These are phyloP conservation scores for Sinopyrophorus schimmeli DNA, from an alignment of 2,888 invertebrate genomes.

Conservation along the genomic window DNA sequence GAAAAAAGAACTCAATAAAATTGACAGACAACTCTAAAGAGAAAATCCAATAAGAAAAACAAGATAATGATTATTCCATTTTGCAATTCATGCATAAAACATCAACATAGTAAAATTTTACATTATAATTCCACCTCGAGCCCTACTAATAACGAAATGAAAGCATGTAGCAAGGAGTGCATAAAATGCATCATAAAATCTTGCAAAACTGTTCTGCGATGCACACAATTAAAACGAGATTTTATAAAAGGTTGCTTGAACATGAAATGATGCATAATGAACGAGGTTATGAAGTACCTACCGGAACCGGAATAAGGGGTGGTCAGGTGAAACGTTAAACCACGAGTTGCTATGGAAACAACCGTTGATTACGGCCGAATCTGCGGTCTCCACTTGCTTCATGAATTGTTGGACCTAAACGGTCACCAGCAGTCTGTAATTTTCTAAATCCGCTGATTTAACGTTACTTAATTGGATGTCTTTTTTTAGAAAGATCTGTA, in stretches of 20 bases:
- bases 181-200: slow-evolving; percentile 34
- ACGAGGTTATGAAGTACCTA: slow-evolving; percentile 44
- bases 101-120: slow-evolving; percentile 15
- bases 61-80: no score
- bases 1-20: no score
- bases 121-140: slow-evolving; percentile 22
- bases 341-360: slow-evolving; percentile 43
- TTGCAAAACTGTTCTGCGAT: slow-evolving; percentile 33
- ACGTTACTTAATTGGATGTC: slow-evolving; percentile 16
- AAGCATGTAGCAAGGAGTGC: slow-evolving; percentile 24
- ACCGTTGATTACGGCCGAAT: slow-evolving; percentile 42
- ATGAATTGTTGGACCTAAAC: slow-evolving; percentile 36
- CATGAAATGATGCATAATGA: slow-evolving; percentile 44
- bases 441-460: slow-evolving; percentile 26
- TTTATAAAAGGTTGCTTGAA: slow-evolving; percentile 42
- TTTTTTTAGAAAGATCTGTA: slow-evolving; percentile 3
- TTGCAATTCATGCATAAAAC: slow-evolving; percentile 10
- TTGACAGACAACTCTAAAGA: no score
- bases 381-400: slow-evolving; percentile 39
- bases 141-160: slow-evolving; percentile 21
- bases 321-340: slow-evolving; percentile 47
- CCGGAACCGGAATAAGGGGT: slow-evolving; percentile 41
- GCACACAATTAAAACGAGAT: slow-evolving; percentile 41
- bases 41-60: no score
- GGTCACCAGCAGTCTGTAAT: slow-evolving; percentile 32